Evolutionary conservation across 2,888 invertebrate species (phyloP).

Genomic region (Mycogona germanica): DNA sequence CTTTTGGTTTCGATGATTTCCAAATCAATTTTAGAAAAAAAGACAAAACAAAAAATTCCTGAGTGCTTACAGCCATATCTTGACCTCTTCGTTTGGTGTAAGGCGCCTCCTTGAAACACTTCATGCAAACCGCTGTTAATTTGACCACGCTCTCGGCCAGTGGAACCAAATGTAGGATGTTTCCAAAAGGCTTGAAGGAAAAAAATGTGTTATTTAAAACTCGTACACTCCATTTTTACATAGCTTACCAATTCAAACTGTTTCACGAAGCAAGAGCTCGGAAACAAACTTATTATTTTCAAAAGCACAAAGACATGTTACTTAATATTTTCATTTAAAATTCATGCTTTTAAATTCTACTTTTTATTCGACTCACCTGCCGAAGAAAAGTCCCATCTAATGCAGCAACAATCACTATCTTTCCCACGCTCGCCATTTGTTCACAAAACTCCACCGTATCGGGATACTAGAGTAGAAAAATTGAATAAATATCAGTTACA

Average conservation of each 20-base stretch:
- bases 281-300: no score
- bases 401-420: slow-evolving; percentile 46
- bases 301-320: no score
- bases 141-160: slow-evolving; percentile 42
- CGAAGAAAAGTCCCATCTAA: slow-evolving; percentile 45
- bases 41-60: neutral
- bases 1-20: no score
- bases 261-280: no score
- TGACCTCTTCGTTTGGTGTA: slow-evolving; percentile 40
- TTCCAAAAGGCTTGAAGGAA: slow-evolving; percentile 34
- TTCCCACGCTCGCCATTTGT: slow-evolving; percentile 41
- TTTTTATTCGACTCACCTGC: slow-evolving; percentile 28
- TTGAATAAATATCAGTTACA: no score
- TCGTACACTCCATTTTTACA: no score
- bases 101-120: slow-evolving; percentile 40
- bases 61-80: slow-evolving; percentile 29
- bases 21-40: neutral
- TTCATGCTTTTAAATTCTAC: no score
- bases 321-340: no score
- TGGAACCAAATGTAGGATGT: slow-evolving; percentile 41
- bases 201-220: no score
- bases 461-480: slow-evolving; percentile 39
- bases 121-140: slow-evolving; percentile 43
- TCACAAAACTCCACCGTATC: slow-evolving; percentile 41
- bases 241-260: no score